These are phyloP conservation scores for Mylabris phalerata DNA, from an alignment of 1,140 invertebrate species.

Conservation along the genomic window DNA sequence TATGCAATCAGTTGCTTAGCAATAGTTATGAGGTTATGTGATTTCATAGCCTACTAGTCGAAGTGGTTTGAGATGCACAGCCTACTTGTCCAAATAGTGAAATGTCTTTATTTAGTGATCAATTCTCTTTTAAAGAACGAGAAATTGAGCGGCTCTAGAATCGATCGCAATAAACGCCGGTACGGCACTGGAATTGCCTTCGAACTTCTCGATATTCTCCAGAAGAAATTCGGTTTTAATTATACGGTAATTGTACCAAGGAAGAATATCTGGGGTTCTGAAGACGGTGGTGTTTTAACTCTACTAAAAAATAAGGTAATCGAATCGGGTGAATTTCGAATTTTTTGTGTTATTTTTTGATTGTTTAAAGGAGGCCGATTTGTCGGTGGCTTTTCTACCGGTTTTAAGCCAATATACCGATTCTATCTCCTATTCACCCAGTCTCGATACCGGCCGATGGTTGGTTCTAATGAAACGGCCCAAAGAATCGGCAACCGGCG, in stretches of 20 bases:
- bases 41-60: no score
- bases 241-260: conserved; percentile 58
- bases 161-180: conserved; percentile 49
- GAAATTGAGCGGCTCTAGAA: conserved; percentile 48
- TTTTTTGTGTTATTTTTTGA: background rate
- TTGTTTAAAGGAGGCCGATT: conserved; percentile 58
- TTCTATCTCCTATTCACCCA: conserved; percentile 55
- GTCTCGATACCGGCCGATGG: conserved; percentile 66
- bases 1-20: no score
- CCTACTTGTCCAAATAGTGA: no score
- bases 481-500: conserved; percentile 70
- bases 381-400: conserved; percentile 71
- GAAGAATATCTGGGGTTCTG: conserved; percentile 49
- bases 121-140: conserved; percentile 45
- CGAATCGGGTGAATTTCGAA: no score
- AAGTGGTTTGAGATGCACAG: no score
- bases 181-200: conserved; percentile 64
- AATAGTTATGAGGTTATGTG: no score
- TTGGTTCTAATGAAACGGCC: conserved; percentile 73
- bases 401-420: conserved; percentile 51
- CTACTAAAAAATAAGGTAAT: conserved; percentile 53
- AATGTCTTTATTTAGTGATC: no score
- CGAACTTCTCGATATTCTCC: conserved; percentile 60
- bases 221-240: conserved; percentile 62
- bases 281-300: conserved; percentile 53